Conservation (phyloP, 2,797 vertebrate species). For the Yasuhikotakia modesta region DNA sequence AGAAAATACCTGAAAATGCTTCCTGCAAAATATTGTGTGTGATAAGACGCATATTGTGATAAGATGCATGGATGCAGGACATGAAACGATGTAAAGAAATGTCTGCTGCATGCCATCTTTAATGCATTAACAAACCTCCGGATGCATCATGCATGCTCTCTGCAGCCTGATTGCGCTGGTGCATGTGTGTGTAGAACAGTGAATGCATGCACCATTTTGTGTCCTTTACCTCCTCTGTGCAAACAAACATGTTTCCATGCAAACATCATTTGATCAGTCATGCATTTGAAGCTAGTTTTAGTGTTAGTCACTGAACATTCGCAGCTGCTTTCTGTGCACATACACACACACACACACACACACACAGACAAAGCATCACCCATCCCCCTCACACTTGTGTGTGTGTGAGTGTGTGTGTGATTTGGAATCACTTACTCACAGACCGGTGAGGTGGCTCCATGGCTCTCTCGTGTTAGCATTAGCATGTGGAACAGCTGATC, state of each 20-base stretch:
- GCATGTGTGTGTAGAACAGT: background rate
- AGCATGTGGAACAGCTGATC: slow-evolving; percentile 45
- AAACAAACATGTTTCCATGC: slow-evolving; percentile 19
- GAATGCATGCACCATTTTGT: slow-evolving; percentile 11
- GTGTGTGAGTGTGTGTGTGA: background rate
- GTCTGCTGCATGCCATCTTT: background rate
- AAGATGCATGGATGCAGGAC: background rate
- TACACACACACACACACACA: slow-evolving; percentile 17
- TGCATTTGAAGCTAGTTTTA: background rate
- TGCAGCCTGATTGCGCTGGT: background rate
- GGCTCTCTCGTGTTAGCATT: slow-evolving; percentile 46
- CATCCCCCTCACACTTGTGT: slow-evolving; percentile 38
- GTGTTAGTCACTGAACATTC: no score
- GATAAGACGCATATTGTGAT: background rate
- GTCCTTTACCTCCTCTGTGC: background rate
- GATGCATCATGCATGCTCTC: background rate
- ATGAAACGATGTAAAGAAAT: background rate
- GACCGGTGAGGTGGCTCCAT: slow-evolving; percentile 43
- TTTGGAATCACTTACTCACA: slow-evolving; percentile 54
- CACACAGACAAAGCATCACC: slow-evolving; percentile 19
- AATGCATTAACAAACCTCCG: background rate
- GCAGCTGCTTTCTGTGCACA: background rate
- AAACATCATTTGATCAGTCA: slow-evolving; percentile 8
- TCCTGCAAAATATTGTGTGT: background rate
- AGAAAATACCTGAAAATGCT: background rate